Evolutionary conservation across 2,113 vertebrate species (phyloP).

Genomic region (Xiphias gladius): DNA sequence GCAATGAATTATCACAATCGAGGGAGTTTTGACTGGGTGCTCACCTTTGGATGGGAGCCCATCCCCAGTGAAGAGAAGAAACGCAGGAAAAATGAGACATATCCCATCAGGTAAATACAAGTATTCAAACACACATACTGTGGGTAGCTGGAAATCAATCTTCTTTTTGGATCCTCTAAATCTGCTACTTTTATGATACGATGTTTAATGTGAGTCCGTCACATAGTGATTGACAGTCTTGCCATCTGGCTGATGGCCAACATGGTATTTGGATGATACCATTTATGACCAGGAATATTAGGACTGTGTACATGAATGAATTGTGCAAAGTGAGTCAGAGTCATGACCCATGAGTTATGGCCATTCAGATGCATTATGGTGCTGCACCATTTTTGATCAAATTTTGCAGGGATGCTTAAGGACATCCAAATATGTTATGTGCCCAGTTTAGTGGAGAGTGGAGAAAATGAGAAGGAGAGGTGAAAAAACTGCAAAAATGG

Average conservation of each 20-base stretch:
- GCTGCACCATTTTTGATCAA: not conserved
- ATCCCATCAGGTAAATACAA: conserved; percentile 85
- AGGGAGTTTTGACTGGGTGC: conserved; percentile 90
- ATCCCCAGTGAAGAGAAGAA: conserved; percentile 79
- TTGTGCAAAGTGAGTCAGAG: not conserved
- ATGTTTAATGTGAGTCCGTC: not conserved
- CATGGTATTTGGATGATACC: not conserved
- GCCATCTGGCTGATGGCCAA: not conserved
- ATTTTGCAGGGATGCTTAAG: not conserved
- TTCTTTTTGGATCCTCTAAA: not conserved
- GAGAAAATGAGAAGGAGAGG: not conserved
- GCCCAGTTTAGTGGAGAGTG: not conserved
- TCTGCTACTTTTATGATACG: not conserved
- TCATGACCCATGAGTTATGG: not conserved
- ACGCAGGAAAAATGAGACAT: conserved; percentile 86
- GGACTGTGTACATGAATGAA: not conserved
- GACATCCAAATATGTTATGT: not conserved
- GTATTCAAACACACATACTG: not conserved
- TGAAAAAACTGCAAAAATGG: too few relatives aligned
- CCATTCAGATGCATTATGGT: not conserved
- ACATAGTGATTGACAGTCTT: too few relatives aligned
- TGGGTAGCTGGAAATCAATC: too few relatives aligned
- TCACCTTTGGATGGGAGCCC: conserved; percentile 89
- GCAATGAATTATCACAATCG: conserved; percentile 76
- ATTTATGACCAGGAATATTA: not conserved